phyloP scores from a whole-genome alignment of 2,888 invertebrate species.

The Prosopocoilus inquinatus region DNA sequence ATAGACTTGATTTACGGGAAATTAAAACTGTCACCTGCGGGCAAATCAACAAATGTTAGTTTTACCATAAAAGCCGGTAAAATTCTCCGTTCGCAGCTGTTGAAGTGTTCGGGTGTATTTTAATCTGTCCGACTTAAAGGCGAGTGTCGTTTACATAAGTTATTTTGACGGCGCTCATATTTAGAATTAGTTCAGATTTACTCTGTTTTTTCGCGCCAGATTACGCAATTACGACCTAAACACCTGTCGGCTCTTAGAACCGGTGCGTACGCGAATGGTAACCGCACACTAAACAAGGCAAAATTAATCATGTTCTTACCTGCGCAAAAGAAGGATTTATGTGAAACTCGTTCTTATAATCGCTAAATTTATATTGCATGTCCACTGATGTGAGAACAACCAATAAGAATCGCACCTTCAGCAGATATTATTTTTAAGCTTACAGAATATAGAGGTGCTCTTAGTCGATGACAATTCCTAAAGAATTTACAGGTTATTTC shows the following conservation, averaged over 20 bases:
- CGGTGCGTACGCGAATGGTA: conserved; percentile 23
- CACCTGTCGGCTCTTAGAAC: conserved; percentile 24
- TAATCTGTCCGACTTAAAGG: too few species aligned
- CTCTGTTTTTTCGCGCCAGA: conserved; percentile 14
- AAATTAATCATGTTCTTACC: conserved; percentile 25
- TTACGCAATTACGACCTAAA: conserved; percentile 25
- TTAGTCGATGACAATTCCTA: neutral
- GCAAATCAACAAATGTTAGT: too few species aligned
- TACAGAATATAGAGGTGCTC: neutral
- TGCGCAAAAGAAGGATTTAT: conserved; percentile 24
- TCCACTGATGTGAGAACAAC: conserved; percentile 5
- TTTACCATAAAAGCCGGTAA: too few species aligned
- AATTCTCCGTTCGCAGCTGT: too few species aligned
- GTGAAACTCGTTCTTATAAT: conserved; percentile 12
- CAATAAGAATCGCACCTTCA: conserved; percentile 14
- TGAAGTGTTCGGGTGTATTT: too few species aligned
- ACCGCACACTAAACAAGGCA: conserved; percentile 23
- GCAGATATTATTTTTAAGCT: conserved; percentile 6
- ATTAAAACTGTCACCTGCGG: too few species aligned
- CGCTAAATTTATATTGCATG: conserved; percentile 12
- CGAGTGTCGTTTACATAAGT: neutral
- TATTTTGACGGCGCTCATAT: neutral
- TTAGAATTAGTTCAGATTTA: conserved; percentile 9
- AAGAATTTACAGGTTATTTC: neutral
- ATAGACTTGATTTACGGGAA: too few species aligned